Conservation (phyloP, 1,140 invertebrate genomes). For the Monomorium pharaonis region DNA sequence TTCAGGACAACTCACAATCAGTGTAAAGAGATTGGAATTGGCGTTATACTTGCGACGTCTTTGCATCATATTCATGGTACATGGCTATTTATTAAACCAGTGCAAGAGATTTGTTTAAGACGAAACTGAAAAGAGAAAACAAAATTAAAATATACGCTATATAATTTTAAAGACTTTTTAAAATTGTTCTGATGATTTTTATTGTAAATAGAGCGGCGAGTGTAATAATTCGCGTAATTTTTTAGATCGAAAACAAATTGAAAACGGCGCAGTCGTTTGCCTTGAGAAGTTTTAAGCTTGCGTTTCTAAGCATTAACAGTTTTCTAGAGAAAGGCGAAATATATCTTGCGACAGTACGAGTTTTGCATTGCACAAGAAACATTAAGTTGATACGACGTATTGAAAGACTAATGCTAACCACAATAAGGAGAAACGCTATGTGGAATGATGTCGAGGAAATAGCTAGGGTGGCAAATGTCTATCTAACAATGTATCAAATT, state of each 20-base stretch:
- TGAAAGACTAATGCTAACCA: constrained; percentile 59
- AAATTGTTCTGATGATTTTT: not conserved
- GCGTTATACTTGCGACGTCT: constrained; percentile 46
- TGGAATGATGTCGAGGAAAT: constrained; percentile 67
- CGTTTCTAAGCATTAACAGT: constrained; percentile 27
- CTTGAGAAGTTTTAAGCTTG: constrained; percentile 60
- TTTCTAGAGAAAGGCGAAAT: constrained; percentile 67
- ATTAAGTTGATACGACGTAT: constrained; percentile 30
- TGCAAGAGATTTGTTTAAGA: not conserved
- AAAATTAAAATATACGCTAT: not conserved
- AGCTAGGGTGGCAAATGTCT: constrained; percentile 55
- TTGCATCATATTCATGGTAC: constrained; percentile 48
- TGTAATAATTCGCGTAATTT: not conserved
- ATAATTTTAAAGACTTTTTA: not conserved
- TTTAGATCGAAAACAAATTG: constrained; percentile 20
- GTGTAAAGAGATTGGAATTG: not conserved
- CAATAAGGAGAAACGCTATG: constrained; percentile 28
- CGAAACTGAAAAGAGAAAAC: too few relatives aligned
- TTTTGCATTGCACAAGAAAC: constrained; percentile 46
- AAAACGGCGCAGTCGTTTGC: constrained; percentile 46
- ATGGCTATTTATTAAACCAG: not conserved
- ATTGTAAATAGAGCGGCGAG: not conserved
- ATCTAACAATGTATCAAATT: constrained; percentile 64
- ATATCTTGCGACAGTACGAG: constrained; percentile 57
- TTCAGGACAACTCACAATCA: not conserved